Evolutionary conservation across 2,113 vertebrate genomes (phyloP), one percentile per base, ranked within the genome.

Genomic region (Pterophyllum scalare): DNA sequence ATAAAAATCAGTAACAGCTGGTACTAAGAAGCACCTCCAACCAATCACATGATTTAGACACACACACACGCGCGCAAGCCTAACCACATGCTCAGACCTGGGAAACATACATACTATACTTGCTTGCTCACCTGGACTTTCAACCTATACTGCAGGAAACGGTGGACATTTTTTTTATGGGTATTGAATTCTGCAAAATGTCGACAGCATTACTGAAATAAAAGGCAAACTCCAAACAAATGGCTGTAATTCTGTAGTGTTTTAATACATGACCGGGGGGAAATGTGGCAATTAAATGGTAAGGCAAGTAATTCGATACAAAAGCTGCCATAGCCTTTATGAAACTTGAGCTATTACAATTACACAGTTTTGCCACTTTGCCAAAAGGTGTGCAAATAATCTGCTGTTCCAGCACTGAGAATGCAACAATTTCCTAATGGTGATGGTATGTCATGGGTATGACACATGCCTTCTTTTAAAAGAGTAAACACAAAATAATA

Each of bases 1-100:
- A 88, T 91, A 89, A 91, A 84, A 92, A 94, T 92, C 81, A 91
- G 85, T 87, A 91, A 91, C 93, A 93, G 87, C 89, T 92, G 93
- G 84, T 28, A 59, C 80, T 35, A 77, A 77, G 81, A 74, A 81
- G 46, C 56, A 81, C 79, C 79, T 77, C 75, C 80, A 87, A 89
- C 85, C 35, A 75, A 75, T 74, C 89, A 84, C 35, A 59, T 85
- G 81, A 62, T 59, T 60, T 26, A 62, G 54, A 89, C 60, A 67
- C 64, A 85, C 40, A 78, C 35, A 67, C 64, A 85, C 40, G 76
- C 35, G 80, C 7, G 56, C 52, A 72, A 33, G 75, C 60, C 57
- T 52, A 46, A 62, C 61, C 56, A 57, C 7, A 57, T 15, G 40
- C 75, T 81, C 38, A 19, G 61, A 78, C 26, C 26, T 52, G 59